These are phyloP conservation scores for Vulpes vulpes DNA, from an alignment of 2,113 vertebrate genomes.

Conservation along the genomic window DNA sequence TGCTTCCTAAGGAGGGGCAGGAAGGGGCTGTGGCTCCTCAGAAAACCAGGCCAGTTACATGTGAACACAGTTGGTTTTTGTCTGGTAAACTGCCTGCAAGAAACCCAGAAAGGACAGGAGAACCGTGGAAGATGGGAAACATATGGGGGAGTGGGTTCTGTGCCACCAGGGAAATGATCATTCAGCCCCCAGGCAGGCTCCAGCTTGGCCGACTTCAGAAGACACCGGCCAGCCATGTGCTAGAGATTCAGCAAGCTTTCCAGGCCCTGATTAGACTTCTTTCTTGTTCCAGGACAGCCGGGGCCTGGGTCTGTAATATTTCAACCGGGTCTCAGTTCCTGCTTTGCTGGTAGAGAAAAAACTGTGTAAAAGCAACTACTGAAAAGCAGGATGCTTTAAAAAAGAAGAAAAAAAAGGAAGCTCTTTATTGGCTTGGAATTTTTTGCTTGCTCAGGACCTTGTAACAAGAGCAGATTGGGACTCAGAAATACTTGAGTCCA, in stretches of 20 bases:
- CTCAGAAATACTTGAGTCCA: background rate
- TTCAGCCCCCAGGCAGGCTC: background rate
- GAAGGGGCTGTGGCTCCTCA: no score
- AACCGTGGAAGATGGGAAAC: background rate
- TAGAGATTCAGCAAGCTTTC: background rate
- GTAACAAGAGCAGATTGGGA: background rate
- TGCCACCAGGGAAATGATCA: fast-evolving
- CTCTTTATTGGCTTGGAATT: background rate
- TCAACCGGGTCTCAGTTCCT: background rate
- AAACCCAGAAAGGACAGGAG: background rate
- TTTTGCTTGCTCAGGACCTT: background rate
- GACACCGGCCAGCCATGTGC: background rate
- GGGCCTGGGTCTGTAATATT: background rate
- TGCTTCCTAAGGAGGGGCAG: background rate
- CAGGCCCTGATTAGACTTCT: background rate
- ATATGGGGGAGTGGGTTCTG: background rate
- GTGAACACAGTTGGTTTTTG: background rate
- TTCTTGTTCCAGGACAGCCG: background rate
- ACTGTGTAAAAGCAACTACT: background rate
- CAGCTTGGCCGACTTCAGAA: background rate
- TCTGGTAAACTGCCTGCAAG: background rate
- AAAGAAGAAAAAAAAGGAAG: background rate
- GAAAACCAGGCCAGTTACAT: no score
- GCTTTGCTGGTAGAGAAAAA: background rate
- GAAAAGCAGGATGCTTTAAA: background rate